Conservation (phyloP, 2,888 invertebrate genomes). For the Tiphia femorata region DNA sequence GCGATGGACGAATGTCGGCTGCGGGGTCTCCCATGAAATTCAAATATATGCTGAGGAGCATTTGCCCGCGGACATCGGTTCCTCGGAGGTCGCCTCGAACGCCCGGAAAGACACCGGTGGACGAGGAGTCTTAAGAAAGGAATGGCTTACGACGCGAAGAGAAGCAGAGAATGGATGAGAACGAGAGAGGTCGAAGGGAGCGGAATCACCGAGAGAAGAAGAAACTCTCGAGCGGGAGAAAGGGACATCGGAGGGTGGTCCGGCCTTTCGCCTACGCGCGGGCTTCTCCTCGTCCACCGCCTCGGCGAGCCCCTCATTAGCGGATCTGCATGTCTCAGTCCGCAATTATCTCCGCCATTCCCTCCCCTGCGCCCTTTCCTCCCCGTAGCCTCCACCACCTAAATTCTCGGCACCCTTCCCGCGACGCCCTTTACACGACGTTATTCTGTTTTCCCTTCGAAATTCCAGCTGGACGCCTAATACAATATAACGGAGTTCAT, state of each 20-base stretch:
- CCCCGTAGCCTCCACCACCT: conserved; percentile 5
- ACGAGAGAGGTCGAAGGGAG: conserved; percentile 26
- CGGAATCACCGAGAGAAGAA: conserved; percentile 7
- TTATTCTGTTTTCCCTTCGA: conserved; percentile 62
- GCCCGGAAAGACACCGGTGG: conserved; percentile 29
- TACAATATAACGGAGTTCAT: conserved; percentile 67
- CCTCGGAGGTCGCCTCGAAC: conserved; percentile 40
- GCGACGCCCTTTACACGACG: conserved; percentile 29
- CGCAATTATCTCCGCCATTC: conserved; percentile 62
- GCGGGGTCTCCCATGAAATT: conserved; percentile 53
- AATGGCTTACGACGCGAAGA: conserved; percentile 5
- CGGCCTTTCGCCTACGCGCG: conserved; percentile 44
- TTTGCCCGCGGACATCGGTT: conserved; percentile 38
- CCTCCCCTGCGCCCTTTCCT: conserved; percentile 17
- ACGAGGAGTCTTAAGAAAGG: not conserved
- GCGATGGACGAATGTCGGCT: conserved; percentile 19
- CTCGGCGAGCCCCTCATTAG: conserved; percentile 66
- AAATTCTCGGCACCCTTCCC: conserved; percentile 6
- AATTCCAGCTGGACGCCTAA: conserved; percentile 65
- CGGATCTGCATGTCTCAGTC: conserved; percentile 65
- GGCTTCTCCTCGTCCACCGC: conserved; percentile 26
- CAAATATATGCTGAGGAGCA: conserved; percentile 51
- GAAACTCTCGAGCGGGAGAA: conserved; percentile 18
- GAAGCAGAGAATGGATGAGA: conserved; percentile 12
- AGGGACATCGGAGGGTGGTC: conserved; percentile 26